Evolutionary conservation across 2,113 vertebrate genomes (phyloP).

Genomic region (Tichodroma muraria): DNA sequence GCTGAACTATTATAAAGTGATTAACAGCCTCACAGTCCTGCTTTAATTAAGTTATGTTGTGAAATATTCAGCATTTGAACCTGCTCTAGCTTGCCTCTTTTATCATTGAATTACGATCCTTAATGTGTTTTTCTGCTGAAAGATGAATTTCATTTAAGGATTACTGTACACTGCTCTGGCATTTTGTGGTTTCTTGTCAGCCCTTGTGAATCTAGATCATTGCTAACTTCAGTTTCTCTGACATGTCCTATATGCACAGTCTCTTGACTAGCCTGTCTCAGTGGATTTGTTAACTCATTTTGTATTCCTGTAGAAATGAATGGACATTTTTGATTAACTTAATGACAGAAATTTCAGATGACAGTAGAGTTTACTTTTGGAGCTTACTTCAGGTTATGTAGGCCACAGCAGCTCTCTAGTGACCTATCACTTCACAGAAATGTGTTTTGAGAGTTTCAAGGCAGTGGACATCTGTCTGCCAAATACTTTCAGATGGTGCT

Average conservation of each 20-base stretch:
- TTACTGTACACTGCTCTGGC: constrained; percentile 36
- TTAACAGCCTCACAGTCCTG: constrained; percentile 66
- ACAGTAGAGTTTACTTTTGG: constrained; percentile 50
- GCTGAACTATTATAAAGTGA: constrained; percentile 68
- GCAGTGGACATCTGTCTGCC: background rate
- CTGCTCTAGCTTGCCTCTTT: constrained; percentile 70
- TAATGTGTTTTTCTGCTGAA: constrained; percentile 71
- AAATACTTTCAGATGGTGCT: background rate
- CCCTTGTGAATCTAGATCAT: constrained; percentile 52
- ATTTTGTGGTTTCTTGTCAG: constrained; percentile 58
- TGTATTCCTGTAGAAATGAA: constrained; percentile 44
- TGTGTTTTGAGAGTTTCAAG: constrained; percentile 7
- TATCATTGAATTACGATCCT: constrained; percentile 60
- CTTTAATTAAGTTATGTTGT: constrained; percentile 75
- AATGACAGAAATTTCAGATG: constrained; percentile 61
- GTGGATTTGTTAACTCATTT: constrained; percentile 59
- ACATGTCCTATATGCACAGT: constrained; percentile 60
- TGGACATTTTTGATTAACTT: constrained; percentile 60
- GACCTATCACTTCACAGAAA: constrained; percentile 35
- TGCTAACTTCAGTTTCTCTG: constrained; percentile 49
- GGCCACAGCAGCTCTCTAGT: constrained; percentile 6
- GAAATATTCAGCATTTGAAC: constrained; percentile 74
- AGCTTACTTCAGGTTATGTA: constrained; percentile 47
- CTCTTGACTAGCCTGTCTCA: constrained; percentile 60
- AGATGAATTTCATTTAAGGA: constrained; percentile 63